Base-by-base conservation (phyloP, 2,113 vertebrate species). In the Etheostoma cragini region DNA sequence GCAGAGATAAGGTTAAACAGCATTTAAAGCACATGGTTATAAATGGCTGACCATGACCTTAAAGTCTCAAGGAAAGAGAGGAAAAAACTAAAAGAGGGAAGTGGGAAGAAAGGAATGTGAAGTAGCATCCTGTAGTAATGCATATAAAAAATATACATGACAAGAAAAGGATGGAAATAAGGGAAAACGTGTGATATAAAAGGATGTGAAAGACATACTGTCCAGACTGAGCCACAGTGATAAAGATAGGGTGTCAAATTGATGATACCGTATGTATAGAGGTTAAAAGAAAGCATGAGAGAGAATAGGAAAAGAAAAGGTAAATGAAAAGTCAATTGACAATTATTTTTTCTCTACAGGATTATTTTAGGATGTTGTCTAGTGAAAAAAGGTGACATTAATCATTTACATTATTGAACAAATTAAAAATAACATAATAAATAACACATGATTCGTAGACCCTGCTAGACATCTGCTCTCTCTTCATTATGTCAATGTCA, bases 21-120 rank as follows among this genome's bases (percentile, higher is more conserved):
- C 91, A 91, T 94, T 92, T 94, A 94, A 92, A 91, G 85, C 90
- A 93, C 89, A 88, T 90, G 85, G 91, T 92, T 94, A 94, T 92
- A 92, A 94, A 94, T 95, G 91, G 83, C 75, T 78, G 81, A 81
- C 80, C 73, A 84, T 90, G 89, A 91, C 85, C 91, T 83, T 76
- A 87, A 79, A 80, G 73, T 88, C 86, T 84, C 80, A 46, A 66
- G 84, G 71, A 82, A 77, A 53, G 19, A 65, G 21, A 38, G 10
- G 2, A 57, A 35, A 76, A 73, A 58, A 72, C n/a, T 69, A 58
- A 52, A 64, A 22, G 21, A 70, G 38, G 4, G 17, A 69, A 26
- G 16, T 0, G 0, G 1, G 35, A 22, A 38, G 13, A 58, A 46
- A 75, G 61, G 35, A 76, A 72, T 75, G 47, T 57, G 6, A 38